phyloP scores from a whole-genome alignment of 2,797 vertebrate species.

The Cephalopachus bancanus region DNA sequence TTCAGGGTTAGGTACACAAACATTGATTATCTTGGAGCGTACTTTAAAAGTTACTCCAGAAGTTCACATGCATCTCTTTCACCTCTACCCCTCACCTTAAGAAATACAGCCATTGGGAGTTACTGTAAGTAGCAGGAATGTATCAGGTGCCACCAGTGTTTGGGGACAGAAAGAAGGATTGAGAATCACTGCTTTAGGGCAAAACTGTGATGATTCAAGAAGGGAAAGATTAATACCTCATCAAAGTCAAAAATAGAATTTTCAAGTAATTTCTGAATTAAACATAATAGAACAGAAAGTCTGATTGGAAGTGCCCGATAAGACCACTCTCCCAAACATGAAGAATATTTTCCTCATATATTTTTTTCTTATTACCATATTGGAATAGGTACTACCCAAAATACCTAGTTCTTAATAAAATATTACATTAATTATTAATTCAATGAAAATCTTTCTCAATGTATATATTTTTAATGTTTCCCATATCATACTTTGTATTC shows the following conservation, averaged over 20 bases:
- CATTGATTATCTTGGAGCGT: background rate
- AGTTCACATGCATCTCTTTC: background rate
- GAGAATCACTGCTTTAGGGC: background rate
- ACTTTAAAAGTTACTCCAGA: background rate
- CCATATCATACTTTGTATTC: background rate
- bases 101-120: background rate
- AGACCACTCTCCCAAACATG: background rate
- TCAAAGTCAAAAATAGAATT: background rate
- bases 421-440: slow-evolving; percentile 38
- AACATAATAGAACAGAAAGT: background rate
- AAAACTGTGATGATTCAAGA: background rate
- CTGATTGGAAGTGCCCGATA: background rate
- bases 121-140: background rate
- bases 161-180: background rate
- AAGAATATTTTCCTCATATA: background rate
- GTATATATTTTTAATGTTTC: background rate
- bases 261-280: slow-evolving; percentile 40
- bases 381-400: slow-evolving; percentile 51
- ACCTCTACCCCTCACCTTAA: background rate
- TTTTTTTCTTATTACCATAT: background rate
- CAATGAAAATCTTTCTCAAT: slow-evolving; percentile 53
- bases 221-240: background rate
- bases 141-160: background rate
- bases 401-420: slow-evolving; percentile 50
- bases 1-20: too few relatives aligned